Percentiles rank a stretch among this genome's conserved stretches.
phyloP scores from a whole-genome alignment of 37 sponge, comb jelly and placozoan species.

The Geodia barretti region DNA sequence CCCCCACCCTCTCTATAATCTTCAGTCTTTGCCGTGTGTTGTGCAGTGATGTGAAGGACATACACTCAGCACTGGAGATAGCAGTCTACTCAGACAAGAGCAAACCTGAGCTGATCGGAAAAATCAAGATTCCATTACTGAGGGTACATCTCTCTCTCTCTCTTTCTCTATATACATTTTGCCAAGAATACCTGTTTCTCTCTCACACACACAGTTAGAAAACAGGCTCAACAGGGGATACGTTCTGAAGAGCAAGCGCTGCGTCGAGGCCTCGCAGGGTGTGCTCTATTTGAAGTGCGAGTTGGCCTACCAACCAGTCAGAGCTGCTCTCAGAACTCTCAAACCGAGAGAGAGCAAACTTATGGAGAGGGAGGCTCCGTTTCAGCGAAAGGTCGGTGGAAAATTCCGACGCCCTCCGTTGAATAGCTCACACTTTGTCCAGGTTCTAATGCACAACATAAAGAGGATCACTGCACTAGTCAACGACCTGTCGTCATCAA shows the following conservation, averaged over 20 bases:
- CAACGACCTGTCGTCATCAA: conserved; percentile 17
- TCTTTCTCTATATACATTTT: too few relatives aligned
- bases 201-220: conserved; percentile 26
- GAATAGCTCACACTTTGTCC: neutral
- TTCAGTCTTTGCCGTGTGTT: neutral
- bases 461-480: conserved; percentile 40
- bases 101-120: conserved; percentile 51
- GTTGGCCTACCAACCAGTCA: conserved; percentile 84
- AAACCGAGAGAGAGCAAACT: conserved; percentile 78
- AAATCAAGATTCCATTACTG: conserved; percentile 53
- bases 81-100: conserved; percentile 63
- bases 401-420: neutral
- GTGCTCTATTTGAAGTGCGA: conserved; percentile 55
- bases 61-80: conserved; percentile 81
- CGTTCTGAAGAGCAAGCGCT: conserved; percentile 68
- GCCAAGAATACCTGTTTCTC: neutral
- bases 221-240: conserved; percentile 40
- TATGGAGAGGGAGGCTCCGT: conserved; percentile 69
- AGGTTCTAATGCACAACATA: conserved; percentile 69
- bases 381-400: conserved; percentile 62
- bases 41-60: conserved; percentile 82
- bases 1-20: neutral
- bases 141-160: conserved; percentile 68
- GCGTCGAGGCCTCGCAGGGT: conserved; percentile 32
- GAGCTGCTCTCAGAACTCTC: conserved; percentile 78